Conservation (phyloP, 2,113 vertebrate genomes). For the Pygoscelis adeliae region DNA sequence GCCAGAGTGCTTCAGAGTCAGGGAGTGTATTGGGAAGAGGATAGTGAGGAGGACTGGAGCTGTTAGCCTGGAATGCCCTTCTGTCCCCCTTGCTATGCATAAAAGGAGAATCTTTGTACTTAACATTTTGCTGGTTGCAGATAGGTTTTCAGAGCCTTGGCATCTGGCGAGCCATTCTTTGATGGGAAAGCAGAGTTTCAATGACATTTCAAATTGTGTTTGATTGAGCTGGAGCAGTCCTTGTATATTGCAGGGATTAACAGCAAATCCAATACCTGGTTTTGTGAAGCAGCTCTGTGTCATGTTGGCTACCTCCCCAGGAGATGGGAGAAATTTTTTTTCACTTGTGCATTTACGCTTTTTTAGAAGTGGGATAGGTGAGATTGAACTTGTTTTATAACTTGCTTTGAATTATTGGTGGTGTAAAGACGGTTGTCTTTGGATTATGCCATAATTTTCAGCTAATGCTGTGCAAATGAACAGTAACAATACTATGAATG, state of each 20-base stretch:
- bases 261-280: neutral
- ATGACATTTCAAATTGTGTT: neutral
- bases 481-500: neutral
- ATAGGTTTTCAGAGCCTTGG: neutral
- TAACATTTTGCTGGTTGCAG: neutral
- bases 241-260: neutral
- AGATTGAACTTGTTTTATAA: neutral
- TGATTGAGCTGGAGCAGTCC: neutral
- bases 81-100: fast-evolving
- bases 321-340: neutral
- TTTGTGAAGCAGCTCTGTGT: neutral
- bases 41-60: neutral
- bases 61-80: neutral
- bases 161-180: neutral
- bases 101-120: neutral
- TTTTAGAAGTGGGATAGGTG: neutral
- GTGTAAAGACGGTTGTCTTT: neutral
- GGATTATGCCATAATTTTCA: neutral
- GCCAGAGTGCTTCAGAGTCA: neutral
- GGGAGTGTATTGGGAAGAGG: neutral
- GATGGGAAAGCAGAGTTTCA: neutral
- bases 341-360: neutral
- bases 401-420: neutral
- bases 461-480: neutral
- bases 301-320: neutral